phyloP scores from a whole-genome alignment of 2,888 invertebrate genomes.

The Rhingia campestris region DNA sequence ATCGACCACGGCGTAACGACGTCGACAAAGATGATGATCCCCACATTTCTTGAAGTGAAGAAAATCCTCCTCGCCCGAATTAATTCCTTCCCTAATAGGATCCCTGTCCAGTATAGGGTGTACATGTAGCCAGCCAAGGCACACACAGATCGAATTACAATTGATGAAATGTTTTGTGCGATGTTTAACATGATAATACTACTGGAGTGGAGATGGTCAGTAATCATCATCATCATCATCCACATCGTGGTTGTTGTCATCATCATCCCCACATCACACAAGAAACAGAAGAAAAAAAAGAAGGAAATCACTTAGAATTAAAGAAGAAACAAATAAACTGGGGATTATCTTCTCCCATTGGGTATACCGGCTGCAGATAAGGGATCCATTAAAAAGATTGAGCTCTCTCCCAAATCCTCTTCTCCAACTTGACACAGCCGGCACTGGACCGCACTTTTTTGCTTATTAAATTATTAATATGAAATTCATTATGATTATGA shows the following conservation, averaged over 20 bases:
- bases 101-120: slow-evolving; percentile 12
- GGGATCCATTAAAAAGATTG: slow-evolving; percentile 64
- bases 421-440: slow-evolving; percentile 9
- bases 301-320: slow-evolving; percentile 65
- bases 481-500: slow-evolving; percentile 68
- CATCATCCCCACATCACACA: slow-evolving; percentile 17
- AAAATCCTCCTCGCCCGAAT: slow-evolving; percentile 68
- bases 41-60: slow-evolving; percentile 56
- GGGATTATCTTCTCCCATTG: slow-evolving; percentile 64
- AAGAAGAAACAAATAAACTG: slow-evolving; percentile 58
- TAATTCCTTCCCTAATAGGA: slow-evolving; percentile 63
- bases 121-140: slow-evolving; percentile 1
- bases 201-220: slow-evolving; percentile 69
- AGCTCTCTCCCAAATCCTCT: slow-evolving; percentile 21
- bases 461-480: slow-evolving; percentile 60
- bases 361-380: slow-evolving; percentile 51
- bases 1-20: slow-evolving; percentile 2
- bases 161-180: slow-evolving; percentile 73
- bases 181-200: slow-evolving; percentile 74
- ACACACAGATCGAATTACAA: slow-evolving; percentile 65
- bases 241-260: slow-evolving; percentile 32
- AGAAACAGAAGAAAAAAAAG: slow-evolving; percentile 41
- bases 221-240: slow-evolving; percentile 53
- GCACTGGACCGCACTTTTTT: slow-evolving; percentile 17
- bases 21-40: slow-evolving; percentile 50